Base-by-base conservation (phyloP, 35 echinoderm and acorn worm genomes). In the Heliocidaris tuberculata region DNA sequence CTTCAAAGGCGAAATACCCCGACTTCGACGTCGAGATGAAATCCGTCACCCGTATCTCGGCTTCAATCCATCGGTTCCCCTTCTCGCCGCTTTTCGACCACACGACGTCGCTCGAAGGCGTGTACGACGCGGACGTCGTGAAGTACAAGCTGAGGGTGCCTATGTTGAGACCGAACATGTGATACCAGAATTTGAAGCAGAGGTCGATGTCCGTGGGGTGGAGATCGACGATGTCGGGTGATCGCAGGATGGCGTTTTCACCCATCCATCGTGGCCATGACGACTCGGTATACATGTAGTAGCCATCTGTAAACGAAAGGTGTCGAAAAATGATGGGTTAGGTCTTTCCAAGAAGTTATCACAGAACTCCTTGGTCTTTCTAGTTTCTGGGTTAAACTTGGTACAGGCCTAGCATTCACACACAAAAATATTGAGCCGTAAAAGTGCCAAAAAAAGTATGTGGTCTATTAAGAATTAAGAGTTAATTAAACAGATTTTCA, bases 251-350 rank as follows among this genome's bases (percentile, higher is more conserved):
- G 7, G 95, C 92, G 49, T 86, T 85, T 47, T 96, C 95, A 59
- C 91, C 92, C n/a, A 17, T 85, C 5, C 13, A 9, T 85, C 85
- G 95, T 11, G 95, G 95, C 21, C 49, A 32, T 49, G 91, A 93
- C 13, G 95, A 50, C 48, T 96, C 95, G 59, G 85, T 96, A 48
- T 96, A 96, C 56, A 96, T 54, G 52, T 96, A 96, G 89, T 85
- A 60, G 13, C 95, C 95, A 10, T 12, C 91, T 93, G 49, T 52
- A 31, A 32, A 1, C 13, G 31, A 89, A 85, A 15, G 70, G n/a
- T 29, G 70, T 85, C 35, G 35, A 42, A 42, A 42, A 42, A 42
- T 42, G 35, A 42, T 42, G 35, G 35, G 35, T 42, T 42, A 42
- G 35, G 35, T 42, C 35, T n/a, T n/a, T n/a, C n/a, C n/a, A n/a